phyloP scores from a whole-genome alignment of 2,888 invertebrate genomes.

The Tipula vernalis region DNA sequence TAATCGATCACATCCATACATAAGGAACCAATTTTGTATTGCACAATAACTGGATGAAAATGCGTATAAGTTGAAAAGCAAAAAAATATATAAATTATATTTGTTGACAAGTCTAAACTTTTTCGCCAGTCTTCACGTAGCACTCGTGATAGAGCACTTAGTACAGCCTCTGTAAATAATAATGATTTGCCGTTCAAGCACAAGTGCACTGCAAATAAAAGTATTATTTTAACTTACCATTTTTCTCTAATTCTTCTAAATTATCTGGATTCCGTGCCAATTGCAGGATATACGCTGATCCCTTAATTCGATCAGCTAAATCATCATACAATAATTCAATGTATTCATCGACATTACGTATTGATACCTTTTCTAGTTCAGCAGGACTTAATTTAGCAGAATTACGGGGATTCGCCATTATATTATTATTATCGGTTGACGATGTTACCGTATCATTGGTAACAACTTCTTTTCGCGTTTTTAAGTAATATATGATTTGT shows the following conservation, averaged over 20 bases:
- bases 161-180: conserved; percentile 62
- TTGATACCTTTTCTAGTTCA: conserved; percentile 52
- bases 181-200: conserved; percentile 9
- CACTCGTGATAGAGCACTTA: conserved; percentile 91
- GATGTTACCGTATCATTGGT: conserved; percentile 24
- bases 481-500: conserved; percentile 75
- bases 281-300: conserved; percentile 81
- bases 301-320: conserved; percentile 80
- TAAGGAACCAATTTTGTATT: conserved; percentile 94
- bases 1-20: conserved; percentile 95
- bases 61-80: conserved; percentile 93
- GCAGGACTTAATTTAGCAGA: conserved; percentile 36
- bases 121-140: conserved; percentile 96
- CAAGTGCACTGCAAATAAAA: too few species aligned
- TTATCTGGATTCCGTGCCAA: conserved; percentile 90
- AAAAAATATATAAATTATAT: conserved; percentile 93
- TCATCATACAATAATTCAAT: conserved; percentile 95
- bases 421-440: conserved; percentile 6
- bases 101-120: conserved; percentile 90
- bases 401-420: conserved; percentile 14
- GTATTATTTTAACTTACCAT: conserved; percentile 48
- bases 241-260: conserved; percentile 80
- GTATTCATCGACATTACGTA: conserved; percentile 84
- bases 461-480: conserved; percentile 53
- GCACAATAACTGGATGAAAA: conserved; percentile 88